Conservation (phyloP, 2,888 invertebrate genomes). For the Desoria tigrina region DNA sequence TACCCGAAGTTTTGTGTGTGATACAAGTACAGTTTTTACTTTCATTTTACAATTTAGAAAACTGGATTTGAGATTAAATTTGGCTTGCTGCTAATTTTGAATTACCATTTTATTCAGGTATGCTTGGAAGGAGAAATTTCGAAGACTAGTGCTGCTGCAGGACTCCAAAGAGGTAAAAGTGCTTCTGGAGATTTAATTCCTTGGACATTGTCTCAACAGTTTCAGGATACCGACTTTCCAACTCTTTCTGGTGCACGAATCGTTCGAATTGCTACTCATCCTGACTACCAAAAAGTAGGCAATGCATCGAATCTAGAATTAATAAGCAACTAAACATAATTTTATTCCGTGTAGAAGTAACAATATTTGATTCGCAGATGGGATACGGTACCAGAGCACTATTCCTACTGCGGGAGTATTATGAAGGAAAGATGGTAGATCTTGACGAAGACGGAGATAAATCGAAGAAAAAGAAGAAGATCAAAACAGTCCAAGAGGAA, state of each 20-base stretch:
- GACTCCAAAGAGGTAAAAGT: slow-evolving; percentile 80
- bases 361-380: too few species aligned
- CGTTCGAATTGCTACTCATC: slow-evolving; percentile 96
- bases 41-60: not conserved
- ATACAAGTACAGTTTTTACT: slow-evolving; percentile 65
- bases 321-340: too few species aligned
- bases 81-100: too few species aligned
- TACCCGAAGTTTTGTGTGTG: slow-evolving; percentile 93
- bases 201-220: slow-evolving; percentile 97
- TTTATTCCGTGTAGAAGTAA: too few species aligned
- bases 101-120: slow-evolving; percentile 59
- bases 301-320: too few species aligned
- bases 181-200: slow-evolving; percentile 97
- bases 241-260: slow-evolving; percentile 84
- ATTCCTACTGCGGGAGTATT: slow-evolving; percentile 82
- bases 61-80: not conserved
- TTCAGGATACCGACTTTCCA: slow-evolving; percentile 91
- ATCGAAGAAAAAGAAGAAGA: slow-evolving; percentile 55
- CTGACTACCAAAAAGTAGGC: slow-evolving; percentile 84
- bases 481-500: slow-evolving; percentile 63
- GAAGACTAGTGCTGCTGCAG: slow-evolving; percentile 71
- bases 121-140: slow-evolving; percentile 67
- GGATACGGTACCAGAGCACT: slow-evolving; percentile 92
- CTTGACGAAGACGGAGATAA: slow-evolving; percentile 64
- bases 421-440: slow-evolving; percentile 74